Evolutionary conservation across 1,140 invertebrate genomes (phyloP), one percentile per base, ranked within the genome.

Genomic region (Asobara japonica): DNA sequence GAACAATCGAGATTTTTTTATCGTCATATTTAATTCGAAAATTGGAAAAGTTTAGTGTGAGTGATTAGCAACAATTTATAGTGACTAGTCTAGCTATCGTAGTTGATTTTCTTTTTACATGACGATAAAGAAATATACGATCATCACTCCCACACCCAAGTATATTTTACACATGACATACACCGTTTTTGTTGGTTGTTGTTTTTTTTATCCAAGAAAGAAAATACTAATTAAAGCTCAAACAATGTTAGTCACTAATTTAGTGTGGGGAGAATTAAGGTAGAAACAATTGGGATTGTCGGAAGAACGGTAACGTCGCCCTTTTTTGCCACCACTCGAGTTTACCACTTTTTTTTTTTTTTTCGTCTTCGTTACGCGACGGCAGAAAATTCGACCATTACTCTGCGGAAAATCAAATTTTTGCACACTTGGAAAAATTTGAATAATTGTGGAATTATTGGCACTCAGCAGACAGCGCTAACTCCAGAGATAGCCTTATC

Each of bases 121-220:
- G 29, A 41, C 20, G 66, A 60, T 38, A 31, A 65, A 61, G n/a
- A 75, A 56, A 71, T 30, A 61, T 41, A 61, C 29, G 30, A 71
- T 25, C 22, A 38, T 76, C 84, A 85, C 83, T 84, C 82, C 85
- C 84, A 85, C 82, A 87, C 85, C 86, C 86, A 87, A 86, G 83
- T 85, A 86, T 87, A 87, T 86, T 84, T 87, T 87, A 87, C 85
- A 88, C 86, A 87, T 87, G 85, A 88, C 86, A 87, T 88, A 87
- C 82, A 88, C 84, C 84, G 84, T 86, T 86, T 87, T n/a, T n/a
- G n/a, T n/a, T n/a, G n/a, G n/a, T n/a, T n/a, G n/a, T n/a, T n/a
- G n/a, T n/a, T n/a, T n/a, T n/a, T n/a, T 86, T 80, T 62, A 33
- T 73, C 73, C 64, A 69, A 69, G 65, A 72, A 86, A 86, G 80